Conservation (phyloP, 2,113 vertebrate species). For the Tylochromis polylepis region DNA sequence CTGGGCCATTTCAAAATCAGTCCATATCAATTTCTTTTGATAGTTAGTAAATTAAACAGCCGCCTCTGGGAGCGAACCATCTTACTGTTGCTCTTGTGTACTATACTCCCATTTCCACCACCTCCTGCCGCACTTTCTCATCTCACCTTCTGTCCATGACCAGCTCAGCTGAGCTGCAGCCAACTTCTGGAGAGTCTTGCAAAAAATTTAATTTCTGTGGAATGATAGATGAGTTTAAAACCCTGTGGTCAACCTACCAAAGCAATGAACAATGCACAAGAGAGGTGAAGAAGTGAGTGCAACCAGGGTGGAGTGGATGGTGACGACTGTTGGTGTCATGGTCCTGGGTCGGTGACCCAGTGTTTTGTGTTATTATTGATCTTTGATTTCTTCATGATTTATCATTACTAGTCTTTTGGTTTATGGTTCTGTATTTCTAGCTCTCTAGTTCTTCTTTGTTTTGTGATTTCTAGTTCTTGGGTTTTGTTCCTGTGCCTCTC, state of each 20-base stretch:
- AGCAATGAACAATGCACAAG: background rate
- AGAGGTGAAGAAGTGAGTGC: background rate
- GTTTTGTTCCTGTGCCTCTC: no score
- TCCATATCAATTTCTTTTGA: background rate
- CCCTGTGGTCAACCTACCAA: background rate
- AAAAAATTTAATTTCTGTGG: background rate
- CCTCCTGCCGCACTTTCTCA: background rate
- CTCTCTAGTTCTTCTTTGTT: no score
- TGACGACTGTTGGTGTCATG: background rate
- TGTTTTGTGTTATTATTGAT: no score
- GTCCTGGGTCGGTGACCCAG: no score
- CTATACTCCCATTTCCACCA: accelerated
- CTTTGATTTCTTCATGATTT: no score
- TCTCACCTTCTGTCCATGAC: background rate
- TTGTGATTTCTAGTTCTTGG: no score
- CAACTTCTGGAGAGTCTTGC: background rate
- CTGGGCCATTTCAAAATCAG: background rate
- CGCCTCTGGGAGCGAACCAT: background rate
- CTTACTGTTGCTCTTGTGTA: background rate
- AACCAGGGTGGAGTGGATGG: background rate
- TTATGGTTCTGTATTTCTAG: no score
- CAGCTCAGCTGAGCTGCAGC: background rate
- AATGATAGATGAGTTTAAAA: background rate
- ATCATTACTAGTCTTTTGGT: no score
- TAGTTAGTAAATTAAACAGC: background rate